A percentile compares a stretch with the other conserved stretches of the same genome.
Evolutionary conservation across 2,888 invertebrate genomes (phyloP).

Genomic region (Drosophila merina): DNA sequence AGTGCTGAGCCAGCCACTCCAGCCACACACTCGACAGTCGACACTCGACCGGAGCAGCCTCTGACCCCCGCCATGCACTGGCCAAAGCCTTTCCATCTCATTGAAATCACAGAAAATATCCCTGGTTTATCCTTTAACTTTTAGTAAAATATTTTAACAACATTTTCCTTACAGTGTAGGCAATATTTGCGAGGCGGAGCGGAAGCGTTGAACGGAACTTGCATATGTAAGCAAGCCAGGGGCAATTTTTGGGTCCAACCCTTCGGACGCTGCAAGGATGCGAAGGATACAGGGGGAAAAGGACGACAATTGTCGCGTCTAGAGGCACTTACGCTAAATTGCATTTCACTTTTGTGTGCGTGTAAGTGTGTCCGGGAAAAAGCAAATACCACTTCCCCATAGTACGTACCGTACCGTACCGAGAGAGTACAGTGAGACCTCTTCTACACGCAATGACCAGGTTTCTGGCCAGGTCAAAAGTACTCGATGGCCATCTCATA

Average conservation of each 20-base stretch:
- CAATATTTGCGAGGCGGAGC: conserved; percentile 64
- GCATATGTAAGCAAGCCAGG: conserved; percentile 65
- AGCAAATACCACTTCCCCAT: conserved; percentile 29
- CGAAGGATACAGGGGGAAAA: conserved; percentile 10
- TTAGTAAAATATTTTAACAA: too few species aligned
- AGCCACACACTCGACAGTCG: conserved; percentile 73
- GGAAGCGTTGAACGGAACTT: conserved; percentile 72
- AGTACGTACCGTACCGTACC: background rate
- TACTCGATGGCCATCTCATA: conserved; percentile 75
- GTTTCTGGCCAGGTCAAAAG: conserved; percentile 41
- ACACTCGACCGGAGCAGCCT: conserved; percentile 37
- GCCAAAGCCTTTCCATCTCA: too few species aligned
- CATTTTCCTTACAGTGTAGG: conserved; percentile 18
- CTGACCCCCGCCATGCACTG: conserved; percentile 51
- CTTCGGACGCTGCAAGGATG: conserved; percentile 15
- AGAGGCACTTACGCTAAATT: conserved; percentile 73
- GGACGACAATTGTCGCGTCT: conserved; percentile 75
- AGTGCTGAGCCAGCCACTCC: conserved; percentile 71
- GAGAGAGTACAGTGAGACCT: conserved; percentile 1
- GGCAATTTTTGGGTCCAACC: conserved; percentile 42
- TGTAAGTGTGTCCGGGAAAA: conserved; percentile 22
- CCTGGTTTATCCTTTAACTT: too few species aligned
- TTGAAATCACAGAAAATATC: too few species aligned
- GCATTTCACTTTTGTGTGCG: conserved; percentile 67
- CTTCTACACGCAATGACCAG: conserved; percentile 1